Conservation (phyloP, 2,113 vertebrate species). For the Gymnarchus niloticus region DNA sequence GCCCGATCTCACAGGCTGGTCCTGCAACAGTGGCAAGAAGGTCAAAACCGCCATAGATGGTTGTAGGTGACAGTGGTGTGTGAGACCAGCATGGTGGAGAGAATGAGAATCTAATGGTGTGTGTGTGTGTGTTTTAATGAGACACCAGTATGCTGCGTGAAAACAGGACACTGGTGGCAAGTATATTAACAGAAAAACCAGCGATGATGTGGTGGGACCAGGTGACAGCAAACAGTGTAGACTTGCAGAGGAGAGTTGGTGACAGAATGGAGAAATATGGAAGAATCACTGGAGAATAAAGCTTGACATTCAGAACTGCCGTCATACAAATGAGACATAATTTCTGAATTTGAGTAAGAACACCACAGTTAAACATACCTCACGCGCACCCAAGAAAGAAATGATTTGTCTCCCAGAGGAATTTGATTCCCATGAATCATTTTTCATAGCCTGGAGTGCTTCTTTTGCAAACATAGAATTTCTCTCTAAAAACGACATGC, state of each 20-base stretch:
- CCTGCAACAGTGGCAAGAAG: constrained; percentile 96
- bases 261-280: background rate
- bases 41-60: constrained; percentile 96
- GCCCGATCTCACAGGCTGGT: constrained; percentile 92
- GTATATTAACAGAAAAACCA: background rate
- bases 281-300: background rate
- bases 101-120: background rate
- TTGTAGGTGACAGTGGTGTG: background rate
- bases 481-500: background rate
- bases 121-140: background rate
- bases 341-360: constrained; percentile 9
- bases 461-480: constrained; percentile 10
- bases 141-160: background rate
- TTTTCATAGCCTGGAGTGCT: constrained; percentile 2
- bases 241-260: background rate
- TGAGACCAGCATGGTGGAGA: background rate
- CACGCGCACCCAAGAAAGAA: background rate
- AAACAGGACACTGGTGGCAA: background rate
- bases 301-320: constrained; percentile 1
- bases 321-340: background rate
- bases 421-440: constrained; percentile 8
- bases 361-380: background rate
- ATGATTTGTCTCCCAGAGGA: background rate
- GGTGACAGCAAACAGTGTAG: background rate
- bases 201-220: background rate